Evolutionary conservation across 2,113 vertebrate genomes (phyloP), one percentile per base, ranked within the genome.

Genomic region (Cnemophilus loriae): DNA sequence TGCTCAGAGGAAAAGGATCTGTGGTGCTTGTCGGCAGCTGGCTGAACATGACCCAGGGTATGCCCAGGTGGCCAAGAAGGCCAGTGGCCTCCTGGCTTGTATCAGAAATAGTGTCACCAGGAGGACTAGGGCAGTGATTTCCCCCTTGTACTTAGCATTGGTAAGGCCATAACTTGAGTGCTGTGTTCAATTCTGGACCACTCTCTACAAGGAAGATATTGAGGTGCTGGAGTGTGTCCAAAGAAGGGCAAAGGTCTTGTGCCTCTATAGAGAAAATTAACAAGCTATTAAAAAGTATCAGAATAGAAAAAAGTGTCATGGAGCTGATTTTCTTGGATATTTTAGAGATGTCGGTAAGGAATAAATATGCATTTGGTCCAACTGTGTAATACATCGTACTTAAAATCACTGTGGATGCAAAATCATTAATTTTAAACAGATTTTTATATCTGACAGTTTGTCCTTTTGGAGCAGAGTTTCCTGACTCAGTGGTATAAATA

Each of bases 11-110:
- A 69, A 63, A 69, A 41, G 30, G 11, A 7, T 32, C 21, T 41
- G 7, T 0, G 0, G 16, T 41, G n/a, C 11, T 87, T 55, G 9
- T 39, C 0, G 1, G 21, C 49, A 63, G 9, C 24, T 44, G n/a
- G 24, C 30, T 61, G 55, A 69, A 83, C 21, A 37, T 3, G 32
- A 37, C 22, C 12, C 26, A 76, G 47, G 0, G 0, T 20, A 9
- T 20, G 14, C 15, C 35, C 47, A 42, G 14, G 41, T 27, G 41
- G 30, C 30, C 39, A 76, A 83, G 26, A 69, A 61, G 26, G 28
- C 24, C 28, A 53, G 0, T 13, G 46, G 14, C 18, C 32, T 69
- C 32, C 24, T 55, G 63, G 21, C 12, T 49, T 39, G 11, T 35
- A 11, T 24, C 22, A 42, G 18, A 6, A 42, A 42, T 16, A 32